Conservation (phyloP, 2,113 vertebrate genomes). For the Philantomba maxwellii region DNA sequence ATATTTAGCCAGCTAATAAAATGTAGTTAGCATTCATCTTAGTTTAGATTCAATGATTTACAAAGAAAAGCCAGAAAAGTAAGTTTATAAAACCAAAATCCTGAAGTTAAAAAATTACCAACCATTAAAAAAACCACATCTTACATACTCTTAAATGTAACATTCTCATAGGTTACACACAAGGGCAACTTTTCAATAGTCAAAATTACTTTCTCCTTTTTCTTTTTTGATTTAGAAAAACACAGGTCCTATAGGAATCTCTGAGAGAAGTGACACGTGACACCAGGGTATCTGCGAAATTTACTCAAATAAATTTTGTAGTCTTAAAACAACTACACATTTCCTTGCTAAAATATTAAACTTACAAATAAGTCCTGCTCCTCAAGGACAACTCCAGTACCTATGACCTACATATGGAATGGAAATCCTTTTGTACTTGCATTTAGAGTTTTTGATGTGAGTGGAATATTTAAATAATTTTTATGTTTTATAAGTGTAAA, state of each 20-base stretch:
- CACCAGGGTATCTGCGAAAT: not conserved
- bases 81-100: not conserved
- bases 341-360: not conserved
- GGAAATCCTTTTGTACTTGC: not conserved
- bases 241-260: not conserved
- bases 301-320: not conserved
- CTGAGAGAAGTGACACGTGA: not conserved
- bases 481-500: not conserved
- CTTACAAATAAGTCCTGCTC: not conserved
- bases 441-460: not conserved
- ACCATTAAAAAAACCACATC: not conserved
- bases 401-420: not conserved
- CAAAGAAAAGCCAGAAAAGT: not conserved
- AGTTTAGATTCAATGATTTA: not conserved
- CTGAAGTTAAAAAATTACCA: not conserved
- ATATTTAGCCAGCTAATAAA: not conserved
- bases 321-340: not conserved
- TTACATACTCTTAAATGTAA: not conserved
- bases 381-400: not conserved
- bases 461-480: not conserved
- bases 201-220: not conserved
- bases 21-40: not conserved
- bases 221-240: not conserved
- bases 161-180: not conserved
- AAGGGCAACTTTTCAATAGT: not conserved